phyloP scores from a whole-genome alignment of 2,888 invertebrate species.

The Caenorhabditis auriculariae region DNA sequence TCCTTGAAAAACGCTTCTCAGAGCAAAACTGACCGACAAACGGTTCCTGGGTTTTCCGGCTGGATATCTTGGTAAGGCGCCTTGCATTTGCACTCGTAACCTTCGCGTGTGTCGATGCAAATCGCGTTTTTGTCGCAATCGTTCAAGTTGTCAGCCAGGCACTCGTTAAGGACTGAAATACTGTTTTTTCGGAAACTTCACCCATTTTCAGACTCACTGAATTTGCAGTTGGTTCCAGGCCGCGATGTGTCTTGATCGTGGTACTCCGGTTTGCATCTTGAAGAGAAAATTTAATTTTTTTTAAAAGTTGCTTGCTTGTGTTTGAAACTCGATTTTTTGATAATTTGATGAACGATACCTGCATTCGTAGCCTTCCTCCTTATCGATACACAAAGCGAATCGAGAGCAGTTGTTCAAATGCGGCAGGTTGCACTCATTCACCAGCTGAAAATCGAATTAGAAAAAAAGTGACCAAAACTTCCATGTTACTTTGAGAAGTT shows the following conservation, averaged over 20 bases:
- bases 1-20: too few relatives aligned
- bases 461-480: too few relatives aligned
- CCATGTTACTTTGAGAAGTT: too few relatives aligned
- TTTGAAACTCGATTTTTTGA: background rate
- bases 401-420: slow-evolving; percentile 57
- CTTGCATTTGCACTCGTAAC: slow-evolving; percentile 56
- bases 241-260: slow-evolving; percentile 43
- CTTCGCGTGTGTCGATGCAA: slow-evolving; percentile 60
- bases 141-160: slow-evolving; percentile 43
- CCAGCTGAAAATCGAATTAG: slow-evolving; percentile 13
- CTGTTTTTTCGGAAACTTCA: background rate
- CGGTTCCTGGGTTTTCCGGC: slow-evolving; percentile 42
- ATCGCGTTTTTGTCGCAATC: slow-evolving; percentile 55
- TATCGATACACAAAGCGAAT: slow-evolving; percentile 56
- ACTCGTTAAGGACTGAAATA: slow-evolving; percentile 53
- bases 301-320: background rate
- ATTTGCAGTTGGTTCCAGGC: slow-evolving; percentile 55
- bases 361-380: slow-evolving; percentile 55
- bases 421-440: slow-evolving; percentile 56
- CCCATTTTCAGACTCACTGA: slow-evolving; percentile 33
- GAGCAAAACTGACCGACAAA: too few relatives aligned
- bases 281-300: too few relatives aligned
- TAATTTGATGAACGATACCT: slow-evolving; percentile 21
- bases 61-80: slow-evolving; percentile 38
- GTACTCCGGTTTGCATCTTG: slow-evolving; percentile 49